A percentile compares a stretch with the other conserved stretches of the same genome.
These are phyloP conservation scores for Danaus plexippus DNA, from an alignment of 1,140 invertebrate species.

Conservation along the genomic window DNA sequence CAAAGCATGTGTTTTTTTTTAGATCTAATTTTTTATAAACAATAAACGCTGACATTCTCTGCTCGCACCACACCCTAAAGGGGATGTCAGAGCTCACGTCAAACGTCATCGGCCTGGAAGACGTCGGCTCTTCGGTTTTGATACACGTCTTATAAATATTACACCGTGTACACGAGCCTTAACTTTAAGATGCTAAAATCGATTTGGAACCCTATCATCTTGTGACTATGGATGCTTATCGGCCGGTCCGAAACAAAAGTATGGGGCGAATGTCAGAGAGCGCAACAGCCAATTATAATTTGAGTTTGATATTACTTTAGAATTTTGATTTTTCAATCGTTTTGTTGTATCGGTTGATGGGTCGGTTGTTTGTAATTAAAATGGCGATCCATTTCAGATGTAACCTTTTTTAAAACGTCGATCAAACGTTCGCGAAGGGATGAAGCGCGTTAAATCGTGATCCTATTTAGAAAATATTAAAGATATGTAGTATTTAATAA, in stretches of 20 bases:
- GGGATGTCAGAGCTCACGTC: conserved; percentile 65
- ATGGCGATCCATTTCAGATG: conserved; percentile 52
- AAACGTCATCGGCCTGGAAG: conserved; percentile 68
- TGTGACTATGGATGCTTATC: conserved; percentile 17
- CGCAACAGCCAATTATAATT: conserved; percentile 60
- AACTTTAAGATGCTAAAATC: conserved; percentile 18
- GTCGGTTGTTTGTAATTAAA: conserved; percentile 66
- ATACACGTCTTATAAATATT: conserved; percentile 68
- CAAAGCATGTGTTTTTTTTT: no score
- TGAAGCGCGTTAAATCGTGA: conserved; percentile 33
- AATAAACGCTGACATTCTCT: conserved; percentile 5
- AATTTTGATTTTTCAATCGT: conserved; percentile 65
- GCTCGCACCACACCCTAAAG: conserved; percentile 38
- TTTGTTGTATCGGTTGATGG: conserved; percentile 54
- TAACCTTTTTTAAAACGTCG: conserved; percentile 58
- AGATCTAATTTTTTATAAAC: background rate
- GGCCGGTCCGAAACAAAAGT: conserved; percentile 3
- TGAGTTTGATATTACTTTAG: conserved; percentile 65
- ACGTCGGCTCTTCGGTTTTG: conserved; percentile 63
- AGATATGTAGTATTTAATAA: no score
- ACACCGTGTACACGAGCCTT: conserved; percentile 42
- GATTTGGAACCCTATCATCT: conserved; percentile 25
- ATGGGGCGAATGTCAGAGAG: conserved; percentile 43
- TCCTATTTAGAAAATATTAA: no score
- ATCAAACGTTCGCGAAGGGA: conserved; percentile 43